Evolutionary conservation across 2,797 vertebrate genomes (phyloP).

Genomic region (Diplodus puntazzo): DNA sequence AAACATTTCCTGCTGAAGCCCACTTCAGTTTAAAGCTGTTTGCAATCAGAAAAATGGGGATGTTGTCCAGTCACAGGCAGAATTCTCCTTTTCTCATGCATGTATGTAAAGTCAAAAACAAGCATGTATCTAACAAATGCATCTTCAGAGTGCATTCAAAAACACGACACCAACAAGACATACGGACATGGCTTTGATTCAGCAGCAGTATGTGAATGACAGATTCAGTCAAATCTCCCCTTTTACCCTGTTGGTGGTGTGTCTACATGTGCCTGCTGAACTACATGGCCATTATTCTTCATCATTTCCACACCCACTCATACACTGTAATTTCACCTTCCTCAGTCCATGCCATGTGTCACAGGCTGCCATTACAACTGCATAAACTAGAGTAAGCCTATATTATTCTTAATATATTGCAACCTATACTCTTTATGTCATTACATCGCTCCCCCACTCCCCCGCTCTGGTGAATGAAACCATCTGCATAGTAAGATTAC

Average conservation of each 20-base stretch:
- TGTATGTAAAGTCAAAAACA: background rate
- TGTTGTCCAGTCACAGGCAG: background rate
- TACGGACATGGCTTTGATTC: background rate
- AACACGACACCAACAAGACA: background rate
- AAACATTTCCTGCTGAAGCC: background rate
- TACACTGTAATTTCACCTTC: constrained; percentile 71
- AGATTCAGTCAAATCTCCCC: constrained; percentile 25
- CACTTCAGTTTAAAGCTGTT: background rate
- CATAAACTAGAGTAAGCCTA: constrained; percentile 54
- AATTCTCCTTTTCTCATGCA: background rate
- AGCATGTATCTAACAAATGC: background rate
- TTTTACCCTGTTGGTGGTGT: constrained; percentile 4
- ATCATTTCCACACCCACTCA: constrained; percentile 35
- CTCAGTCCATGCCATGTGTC: constrained; percentile 49
- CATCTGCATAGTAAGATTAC: constrained; percentile 87
- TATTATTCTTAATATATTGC: constrained; percentile 81
- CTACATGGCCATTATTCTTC: constrained; percentile 43
- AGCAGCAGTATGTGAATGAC: background rate
- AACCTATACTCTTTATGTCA: constrained; percentile 84
- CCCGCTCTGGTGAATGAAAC: constrained; percentile 81
- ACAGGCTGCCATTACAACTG: constrained; percentile 43
- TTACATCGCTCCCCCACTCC: constrained; percentile 64
- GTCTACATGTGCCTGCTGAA: constrained; percentile 20
- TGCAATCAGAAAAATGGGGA: background rate
- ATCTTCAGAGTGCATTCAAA: background rate